Evolutionary conservation across 2,113 vertebrate genomes (phyloP), one percentile per base, ranked within the genome.

Genomic region (Hoplias malabaricus): DNA sequence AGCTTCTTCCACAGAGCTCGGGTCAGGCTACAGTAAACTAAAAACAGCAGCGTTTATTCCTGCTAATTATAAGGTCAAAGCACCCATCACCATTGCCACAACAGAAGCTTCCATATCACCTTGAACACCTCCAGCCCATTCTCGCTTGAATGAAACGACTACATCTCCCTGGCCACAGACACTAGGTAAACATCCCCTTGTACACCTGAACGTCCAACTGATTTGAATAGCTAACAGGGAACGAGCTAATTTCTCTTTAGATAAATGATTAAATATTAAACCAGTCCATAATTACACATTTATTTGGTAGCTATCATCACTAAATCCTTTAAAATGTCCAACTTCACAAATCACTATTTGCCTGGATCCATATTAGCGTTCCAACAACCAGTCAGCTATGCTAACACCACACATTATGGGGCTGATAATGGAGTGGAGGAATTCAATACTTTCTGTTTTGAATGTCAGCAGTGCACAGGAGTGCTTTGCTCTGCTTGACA

Each of bases 221-320:
- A 86, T 88, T 87, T 85, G 23, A 82, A 79, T 77, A 54, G 77
- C 74, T 85, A 86, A 76, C 77, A 46, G 27, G 38, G n/a, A 79
- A 85, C 68, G 74, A 59, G 80, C 77, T 80, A 84, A 80, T 88
- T 90, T 90, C 88, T 68, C 87, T 88, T 89, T 82, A 66, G 82
- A 62, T 78, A 85, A 88, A 90, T 87, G 89, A 89, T 90, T 88
- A 87, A 88, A 89, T 84, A 88, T 88, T 84, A 90, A 90, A 87
- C 84, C 85, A 86, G 77, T 78, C 59, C 21, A 46, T 86, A 88
- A 91, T 87, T 86, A 83, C 84, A 85, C 85, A 76, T 88, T 88
- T 83, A 78, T 23, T 53, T 53, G 48, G 80, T 80, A 84, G 50
- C 40, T 12, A n/a, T 87, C 84, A 84, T 84, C 80, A 85, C 84